Base-by-base conservation (phyloP, 2,888 invertebrate species). In the Phortica okadai region DNA sequence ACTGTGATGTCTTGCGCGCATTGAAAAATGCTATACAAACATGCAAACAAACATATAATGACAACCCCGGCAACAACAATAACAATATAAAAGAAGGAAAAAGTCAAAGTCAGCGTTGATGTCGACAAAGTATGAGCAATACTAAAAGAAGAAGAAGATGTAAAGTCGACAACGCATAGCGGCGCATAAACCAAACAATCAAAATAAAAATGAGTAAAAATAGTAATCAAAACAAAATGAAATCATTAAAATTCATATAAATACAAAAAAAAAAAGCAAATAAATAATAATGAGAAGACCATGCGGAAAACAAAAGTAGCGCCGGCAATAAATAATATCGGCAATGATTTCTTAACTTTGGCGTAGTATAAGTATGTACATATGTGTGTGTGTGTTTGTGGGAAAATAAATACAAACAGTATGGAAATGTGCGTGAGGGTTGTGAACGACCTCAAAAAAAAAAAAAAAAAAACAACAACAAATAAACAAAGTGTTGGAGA, bases 171-270 rank as follows among this genome's bases (percentile, higher is more conserved):
- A 50, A 11, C 6, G 45, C 10, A n/a, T n/a, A 10, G 45, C 6
- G 45, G 45, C 8, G 50, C 50, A 14, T 16, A 6, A 66, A 66
- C 5, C 21, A 14, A 69, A 70, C 69, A 45, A 70, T 16, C 33
- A 70, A 50, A 54, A 50, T 11, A 70, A 50, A 70, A 50, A 42
- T 70, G 50, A 66, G 42, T 50, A 79, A 78, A 82, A 80, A 79
- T 78, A 75, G 79, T 78, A 82, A 82, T 81, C 82, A 82, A 82
- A 82, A 82, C 81, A 82, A 82, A 82, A 82, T 82, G 79, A 82
- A 81, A 82, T 75, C 74, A 78, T 82, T 80, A 76, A 82, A 78
- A 82, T 80, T 80, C 82, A 80, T 78, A 80, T 77, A 81, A 81
- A 80, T 64, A 80, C 76, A 79, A 77, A 45, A 56, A 56, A 59